A percentile compares a stretch with the other conserved stretches of the same genome.
Evolutionary conservation across 1,140 invertebrate genomes (phyloP).

Genomic region (Scaptomyza graminum): DNA sequence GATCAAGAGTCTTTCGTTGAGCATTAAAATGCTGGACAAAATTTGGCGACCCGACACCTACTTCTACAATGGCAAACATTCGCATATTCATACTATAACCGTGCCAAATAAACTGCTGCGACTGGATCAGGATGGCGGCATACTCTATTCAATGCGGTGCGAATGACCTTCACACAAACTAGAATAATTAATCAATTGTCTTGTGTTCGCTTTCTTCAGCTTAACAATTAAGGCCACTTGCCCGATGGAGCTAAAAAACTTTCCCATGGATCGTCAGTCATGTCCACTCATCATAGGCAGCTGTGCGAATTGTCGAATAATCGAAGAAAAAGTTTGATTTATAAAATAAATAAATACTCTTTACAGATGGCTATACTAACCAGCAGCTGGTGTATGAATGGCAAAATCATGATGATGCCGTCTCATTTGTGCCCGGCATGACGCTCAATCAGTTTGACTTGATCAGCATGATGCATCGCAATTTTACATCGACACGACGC

Average conservation of each 20-base stretch:
- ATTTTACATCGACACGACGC: conserved; percentile 90
- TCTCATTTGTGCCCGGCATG: conserved; percentile 95
- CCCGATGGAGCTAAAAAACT: conserved; percentile 97
- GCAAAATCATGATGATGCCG: conserved; percentile 91
- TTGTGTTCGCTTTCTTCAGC: conserved; percentile 84
- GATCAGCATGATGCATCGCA: conserved; percentile 92
- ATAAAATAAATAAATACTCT: too few relatives aligned
- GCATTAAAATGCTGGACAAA: conserved; percentile 95
- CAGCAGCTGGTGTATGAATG: conserved; percentile 95
- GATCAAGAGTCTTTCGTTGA: conserved; percentile 91
- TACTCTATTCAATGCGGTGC: conserved; percentile 97
- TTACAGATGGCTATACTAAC: conserved; percentile 94
- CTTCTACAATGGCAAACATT: conserved; percentile 96
- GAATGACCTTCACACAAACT: conserved; percentile 38
- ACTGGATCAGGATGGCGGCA: conserved; percentile 94
- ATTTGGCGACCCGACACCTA: conserved; percentile 98
- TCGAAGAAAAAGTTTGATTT: too few relatives aligned
- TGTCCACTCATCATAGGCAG: conserved; percentile 97
- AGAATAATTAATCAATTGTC: background rate
- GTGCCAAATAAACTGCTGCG: conserved; percentile 96
- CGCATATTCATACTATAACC: conserved; percentile 97
- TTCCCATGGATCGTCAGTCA: conserved; percentile 97
- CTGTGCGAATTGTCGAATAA: conserved; percentile 88
- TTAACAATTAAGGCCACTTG: conserved; percentile 98
- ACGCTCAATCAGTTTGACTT: conserved; percentile 95